Evolutionary conservation across 1,140 invertebrate species (phyloP).

Genomic region (Harpegnathos saltator): DNA sequence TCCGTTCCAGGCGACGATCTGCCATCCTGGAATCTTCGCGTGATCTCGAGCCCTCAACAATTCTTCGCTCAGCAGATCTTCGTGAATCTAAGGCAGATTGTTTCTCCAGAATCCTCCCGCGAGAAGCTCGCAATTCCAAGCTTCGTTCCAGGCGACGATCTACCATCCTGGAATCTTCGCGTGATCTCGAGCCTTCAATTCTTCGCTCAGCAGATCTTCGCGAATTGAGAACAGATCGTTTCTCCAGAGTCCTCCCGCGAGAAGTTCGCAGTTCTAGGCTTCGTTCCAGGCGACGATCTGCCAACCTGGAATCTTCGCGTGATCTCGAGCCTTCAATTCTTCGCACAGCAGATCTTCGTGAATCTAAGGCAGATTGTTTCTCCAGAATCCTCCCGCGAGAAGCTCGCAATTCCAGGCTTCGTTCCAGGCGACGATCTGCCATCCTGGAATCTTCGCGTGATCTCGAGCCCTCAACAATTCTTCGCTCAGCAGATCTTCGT

Average conservation of each 20-base stretch:
- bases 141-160: no score
- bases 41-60: not conserved
- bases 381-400: not conserved
- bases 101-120: not conserved
- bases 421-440: not conserved
- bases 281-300: constrained; percentile 15
- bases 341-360: constrained; percentile 17
- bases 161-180: no score
- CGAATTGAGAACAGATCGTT: not conserved
- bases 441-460: not conserved
- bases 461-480: not conserved
- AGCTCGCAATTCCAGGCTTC: not conserved
- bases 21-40: no score
- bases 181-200: not conserved
- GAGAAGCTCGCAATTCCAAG: not conserved
- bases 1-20: not conserved
- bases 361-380: not conserved
- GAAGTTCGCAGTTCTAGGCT: not conserved
- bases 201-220: not conserved
- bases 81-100: not conserved
- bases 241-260: not conserved
- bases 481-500: not conserved
- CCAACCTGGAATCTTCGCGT: constrained; percentile 9
- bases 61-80: not conserved
- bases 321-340: not conserved